Evolutionary conservation across 1,140 invertebrate genomes (phyloP).

Genomic region (Drosophila trapezifrons): DNA sequence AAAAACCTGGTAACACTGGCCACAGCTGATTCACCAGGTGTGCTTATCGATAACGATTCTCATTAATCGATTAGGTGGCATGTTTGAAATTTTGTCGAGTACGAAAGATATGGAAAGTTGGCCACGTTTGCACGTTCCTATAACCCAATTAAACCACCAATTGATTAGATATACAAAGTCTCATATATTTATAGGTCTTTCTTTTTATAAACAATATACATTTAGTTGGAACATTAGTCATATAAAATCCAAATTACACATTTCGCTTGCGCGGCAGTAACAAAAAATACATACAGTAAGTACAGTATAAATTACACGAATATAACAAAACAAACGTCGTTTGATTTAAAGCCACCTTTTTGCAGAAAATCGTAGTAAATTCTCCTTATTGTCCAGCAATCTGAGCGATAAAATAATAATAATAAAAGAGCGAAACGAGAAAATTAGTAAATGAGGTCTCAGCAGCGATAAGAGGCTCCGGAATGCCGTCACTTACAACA

Average conservation of each 20-base stretch:
- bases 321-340: conserved; percentile 72
- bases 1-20: neutral
- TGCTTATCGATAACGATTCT: neutral
- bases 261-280: conserved; percentile 47
- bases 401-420: conserved; percentile 42
- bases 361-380: conserved; percentile 54
- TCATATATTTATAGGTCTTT: conserved; percentile 51
- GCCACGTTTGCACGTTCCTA: conserved; percentile 10
- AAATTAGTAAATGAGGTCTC: neutral
- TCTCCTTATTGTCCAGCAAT: conserved; percentile 83
- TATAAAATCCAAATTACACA: conserved; percentile 65
- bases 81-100: neutral
- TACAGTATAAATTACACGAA: conserved; percentile 72
- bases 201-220: conserved; percentile 66
- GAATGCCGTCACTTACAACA: conserved; percentile 87
- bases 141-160: neutral
- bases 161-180: conserved; percentile 27
- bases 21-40: neutral
- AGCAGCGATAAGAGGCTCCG: conserved; percentile 15
- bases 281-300: conserved; percentile 65
- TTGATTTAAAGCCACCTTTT: conserved; percentile 78
- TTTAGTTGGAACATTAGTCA: conserved; percentile 35
- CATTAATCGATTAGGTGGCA: neutral
- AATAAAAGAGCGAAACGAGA: neutral
- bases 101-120: neutral